Conservation (phyloP, 53 echinoderm and acorn worm genomes). For the Paracentrotus lividus region DNA sequence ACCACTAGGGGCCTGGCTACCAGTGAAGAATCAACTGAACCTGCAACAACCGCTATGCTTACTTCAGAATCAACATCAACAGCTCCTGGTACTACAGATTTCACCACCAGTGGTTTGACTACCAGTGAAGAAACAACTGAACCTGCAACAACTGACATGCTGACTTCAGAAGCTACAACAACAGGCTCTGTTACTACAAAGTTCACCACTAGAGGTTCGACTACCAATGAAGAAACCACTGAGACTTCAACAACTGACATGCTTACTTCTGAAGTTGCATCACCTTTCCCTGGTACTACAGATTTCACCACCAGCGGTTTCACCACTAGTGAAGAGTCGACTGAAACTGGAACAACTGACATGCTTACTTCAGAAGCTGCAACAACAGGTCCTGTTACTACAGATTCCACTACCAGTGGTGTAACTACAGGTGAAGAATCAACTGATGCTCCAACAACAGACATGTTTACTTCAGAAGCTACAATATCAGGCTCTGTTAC, state of each 20-base stretch:
- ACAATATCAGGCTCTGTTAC: background rate
- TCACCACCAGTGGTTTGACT: background rate
- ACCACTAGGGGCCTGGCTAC: background rate
- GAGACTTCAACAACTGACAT: background rate
- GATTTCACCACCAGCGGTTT: background rate
- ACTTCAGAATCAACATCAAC: background rate
- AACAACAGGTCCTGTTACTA: background rate
- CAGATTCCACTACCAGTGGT: background rate
- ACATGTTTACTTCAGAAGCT: background rate
- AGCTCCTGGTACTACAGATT: background rate
- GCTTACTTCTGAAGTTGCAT: background rate
- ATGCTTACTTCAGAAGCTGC: background rate
- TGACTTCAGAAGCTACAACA: background rate
- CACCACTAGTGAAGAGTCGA: background rate
- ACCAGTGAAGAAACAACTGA: background rate
- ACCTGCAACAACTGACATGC: background rate
- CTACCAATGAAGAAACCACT: constrained; percentile 34
- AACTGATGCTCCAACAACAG: background rate
- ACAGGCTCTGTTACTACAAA: background rate
- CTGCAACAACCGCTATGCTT: background rate
- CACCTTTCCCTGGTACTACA: background rate
- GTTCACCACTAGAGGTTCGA: background rate
- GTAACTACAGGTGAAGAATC: background rate
- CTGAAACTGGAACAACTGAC: too few species aligned
- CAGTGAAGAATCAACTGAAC: background rate